Evolutionary conservation across 1,140 invertebrate genomes (phyloP).

Genomic region (Drosophila ficusphila): DNA sequence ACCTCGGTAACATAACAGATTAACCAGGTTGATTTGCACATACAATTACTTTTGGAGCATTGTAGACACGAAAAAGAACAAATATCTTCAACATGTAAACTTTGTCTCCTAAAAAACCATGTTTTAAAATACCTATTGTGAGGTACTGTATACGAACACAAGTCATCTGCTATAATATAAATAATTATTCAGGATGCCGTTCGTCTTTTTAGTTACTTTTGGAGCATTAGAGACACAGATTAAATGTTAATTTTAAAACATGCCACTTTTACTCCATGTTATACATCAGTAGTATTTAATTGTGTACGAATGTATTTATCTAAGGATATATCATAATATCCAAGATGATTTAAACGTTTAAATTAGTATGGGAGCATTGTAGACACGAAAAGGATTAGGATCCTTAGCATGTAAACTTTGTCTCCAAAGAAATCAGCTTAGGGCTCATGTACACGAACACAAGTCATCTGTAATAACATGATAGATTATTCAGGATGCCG

Average conservation of each 20-base stretch:
- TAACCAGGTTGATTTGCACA: background rate
- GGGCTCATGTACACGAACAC: conserved; percentile 1
- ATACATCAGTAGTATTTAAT: background rate
- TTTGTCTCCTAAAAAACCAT: no score
- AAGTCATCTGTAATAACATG: conserved; percentile 21
- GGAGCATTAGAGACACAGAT: conserved; percentile 61
- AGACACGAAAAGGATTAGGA: conserved; percentile 42
- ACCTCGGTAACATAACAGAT: background rate
- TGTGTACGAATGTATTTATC: conserved; percentile 49
- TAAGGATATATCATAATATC: conserved; percentile 31
- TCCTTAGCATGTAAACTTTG: conserved; percentile 54
- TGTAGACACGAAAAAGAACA: background rate
- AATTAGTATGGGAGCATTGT: conserved; percentile 60
- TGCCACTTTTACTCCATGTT: conserved; percentile 47
- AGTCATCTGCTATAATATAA: conserved; percentile 56
- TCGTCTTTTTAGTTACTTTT: conserved; percentile 36
- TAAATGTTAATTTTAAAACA: background rate
- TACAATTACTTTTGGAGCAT: background rate
- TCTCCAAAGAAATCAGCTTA: conserved; percentile 6
- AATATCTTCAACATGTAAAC: conserved; percentile 22
- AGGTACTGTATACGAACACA: no score
- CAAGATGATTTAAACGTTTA: conserved; percentile 38
- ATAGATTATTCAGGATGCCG: conserved; percentile 26
- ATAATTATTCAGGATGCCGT: conserved; percentile 58
- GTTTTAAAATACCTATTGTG: no score